Conservation (phyloP, 2,113 vertebrate species). For the Anhinga anhinga region DNA sequence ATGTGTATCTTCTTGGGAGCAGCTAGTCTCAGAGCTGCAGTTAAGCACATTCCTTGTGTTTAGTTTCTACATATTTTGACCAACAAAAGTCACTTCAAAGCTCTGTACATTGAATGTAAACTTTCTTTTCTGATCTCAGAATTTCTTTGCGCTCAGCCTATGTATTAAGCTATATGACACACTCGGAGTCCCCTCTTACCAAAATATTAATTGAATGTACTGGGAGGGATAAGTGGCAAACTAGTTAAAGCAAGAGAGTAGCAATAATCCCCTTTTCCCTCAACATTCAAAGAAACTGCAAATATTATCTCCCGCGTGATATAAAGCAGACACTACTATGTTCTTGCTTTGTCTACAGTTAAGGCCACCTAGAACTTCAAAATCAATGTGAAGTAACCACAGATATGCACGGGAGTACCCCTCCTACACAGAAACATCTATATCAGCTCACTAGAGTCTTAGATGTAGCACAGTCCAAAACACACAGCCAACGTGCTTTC, state of each 20-base stretch:
- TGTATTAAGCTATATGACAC: neutral
- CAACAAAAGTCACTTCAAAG: neutral
- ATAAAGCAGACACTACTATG: neutral
- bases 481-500: accelerated
- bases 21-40: neutral
- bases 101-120: neutral
- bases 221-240: neutral
- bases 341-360: neutral
- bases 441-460: neutral
- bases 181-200: neutral
- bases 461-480: neutral
- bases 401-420: accelerated
- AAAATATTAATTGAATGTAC: neutral
- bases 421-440: neutral
- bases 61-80: neutral
- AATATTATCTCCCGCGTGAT: neutral
- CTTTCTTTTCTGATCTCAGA: neutral
- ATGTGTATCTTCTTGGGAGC: neutral
- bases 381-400: neutral
- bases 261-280: neutral
- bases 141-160: neutral
- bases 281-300: neutral
- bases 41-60: neutral
- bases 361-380: neutral
- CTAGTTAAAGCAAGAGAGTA: neutral